These are phyloP conservation scores for Eulemur mongoz DNA, from an alignment of 2,797 vertebrate species.

Conservation along the genomic window DNA sequence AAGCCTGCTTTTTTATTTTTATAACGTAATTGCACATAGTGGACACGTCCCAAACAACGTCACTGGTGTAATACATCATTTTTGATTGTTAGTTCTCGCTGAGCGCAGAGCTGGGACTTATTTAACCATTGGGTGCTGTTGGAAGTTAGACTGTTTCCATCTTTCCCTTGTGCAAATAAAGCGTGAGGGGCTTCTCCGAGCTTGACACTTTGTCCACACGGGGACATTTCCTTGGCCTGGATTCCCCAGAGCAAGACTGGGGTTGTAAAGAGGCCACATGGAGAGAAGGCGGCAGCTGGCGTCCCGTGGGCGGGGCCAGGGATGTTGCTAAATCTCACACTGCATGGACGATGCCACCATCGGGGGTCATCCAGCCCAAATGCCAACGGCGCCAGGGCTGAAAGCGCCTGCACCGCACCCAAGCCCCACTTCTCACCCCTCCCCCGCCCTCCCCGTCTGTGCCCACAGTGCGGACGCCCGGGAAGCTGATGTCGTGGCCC, in stretches of 20 bases:
- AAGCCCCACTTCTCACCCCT: neutral
- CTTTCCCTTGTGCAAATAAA: neutral
- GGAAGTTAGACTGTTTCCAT: fast-evolving
- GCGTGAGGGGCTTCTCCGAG: too few species aligned
- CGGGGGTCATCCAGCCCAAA: fast-evolving
- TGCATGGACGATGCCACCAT: fast-evolving
- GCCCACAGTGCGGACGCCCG: neutral
- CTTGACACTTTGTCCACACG: neutral
- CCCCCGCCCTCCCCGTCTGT: fast-evolving
- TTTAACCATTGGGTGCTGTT: fast-evolving
- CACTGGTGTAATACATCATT: neutral
- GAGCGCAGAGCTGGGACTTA: fast-evolving
- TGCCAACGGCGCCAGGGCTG: fast-evolving
- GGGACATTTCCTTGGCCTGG: neutral
- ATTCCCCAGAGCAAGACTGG: neutral
- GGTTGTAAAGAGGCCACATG: neutral
- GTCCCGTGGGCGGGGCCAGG: neutral
- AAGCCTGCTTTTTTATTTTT: neutral
- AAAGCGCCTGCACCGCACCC: too few species aligned
- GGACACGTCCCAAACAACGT: neutral
- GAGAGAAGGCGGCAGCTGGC: neutral
- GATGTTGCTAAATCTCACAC: fast-evolving
- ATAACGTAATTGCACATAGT: neutral
- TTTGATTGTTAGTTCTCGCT: fast-evolving
- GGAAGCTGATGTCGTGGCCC: too few species aligned